Evolutionary conservation across 2,888 invertebrate species (phyloP), one percentile per base, ranked within the genome.

Genomic region (Sylvicola cinctus): DNA sequence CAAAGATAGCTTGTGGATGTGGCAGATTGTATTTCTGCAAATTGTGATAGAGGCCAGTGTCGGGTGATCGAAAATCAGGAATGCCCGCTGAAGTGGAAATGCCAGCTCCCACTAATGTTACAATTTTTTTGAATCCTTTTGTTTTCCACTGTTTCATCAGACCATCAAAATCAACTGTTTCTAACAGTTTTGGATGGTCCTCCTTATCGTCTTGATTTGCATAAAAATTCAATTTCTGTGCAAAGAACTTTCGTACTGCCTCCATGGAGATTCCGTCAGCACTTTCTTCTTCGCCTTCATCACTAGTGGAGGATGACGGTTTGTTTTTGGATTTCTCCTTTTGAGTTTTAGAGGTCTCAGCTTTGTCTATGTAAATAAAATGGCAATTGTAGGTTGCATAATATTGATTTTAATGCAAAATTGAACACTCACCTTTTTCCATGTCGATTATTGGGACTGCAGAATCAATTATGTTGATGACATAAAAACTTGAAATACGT

Each of bases 1-100:
- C 84, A 53, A 96, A 96, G 45, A 96, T 83, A 2, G 87, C 83
- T 51, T 84, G 79, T 1, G 93, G 91, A 58, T 84, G 70, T 0
- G 90, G 87, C 29, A 96, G 61, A 43, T 91, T 73, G 54, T 90
- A 95, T 51, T 91, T 84, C 45, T 79, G 70, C 31, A 96, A 62
- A 53, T 93, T 91, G 52, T 80, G 71, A 52, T 95, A 96, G 2
- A 96, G 62, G 0, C 95, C 95, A 35, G 81, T 80, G 17, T 77
- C 83, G 1, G 91, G 90, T 14, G 88, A 85, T 15, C 95, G 73
- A 54, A 95, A 95, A 54, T 95, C 95, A 14, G 95, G 95, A 44
- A 95, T 93, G 25, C 95, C 95, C 36, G 88, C 88, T 47, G 87
- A 80, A 31, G 95, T 96, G 3, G 91, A 93, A 49, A 96, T 90